Evolutionary conservation across 2,888 invertebrate species (phyloP).

Genomic region (Drosophila neoperkinsi): DNA sequence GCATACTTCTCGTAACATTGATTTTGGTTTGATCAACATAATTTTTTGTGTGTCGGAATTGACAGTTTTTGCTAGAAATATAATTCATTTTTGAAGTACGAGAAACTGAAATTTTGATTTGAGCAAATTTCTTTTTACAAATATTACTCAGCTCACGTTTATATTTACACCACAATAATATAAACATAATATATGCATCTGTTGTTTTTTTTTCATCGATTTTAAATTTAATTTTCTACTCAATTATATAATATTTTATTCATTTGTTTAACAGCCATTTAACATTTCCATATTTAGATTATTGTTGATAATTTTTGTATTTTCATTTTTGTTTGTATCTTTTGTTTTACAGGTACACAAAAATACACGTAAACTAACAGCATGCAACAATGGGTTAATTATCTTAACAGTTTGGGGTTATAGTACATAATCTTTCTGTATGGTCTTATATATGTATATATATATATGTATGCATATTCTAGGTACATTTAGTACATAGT

Average conservation of each 20-base stretch:
- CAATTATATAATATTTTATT: constrained; percentile 23
- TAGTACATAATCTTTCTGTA: constrained; percentile 6
- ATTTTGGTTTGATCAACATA: constrained; percentile 11
- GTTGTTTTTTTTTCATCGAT: background rate
- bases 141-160: constrained; percentile 26
- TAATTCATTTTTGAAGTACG: constrained; percentile 26
- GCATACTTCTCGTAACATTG: constrained; percentile 26
- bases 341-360: constrained; percentile 67
- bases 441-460: constrained; percentile 5
- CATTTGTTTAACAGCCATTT: constrained; percentile 66
- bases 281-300: constrained; percentile 60
- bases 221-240: constrained; percentile 44
- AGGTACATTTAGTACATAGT: constrained; percentile 37
- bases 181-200: background rate
- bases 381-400: constrained; percentile 68
- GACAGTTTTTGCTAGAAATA: constrained; percentile 53
- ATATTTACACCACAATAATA: constrained; percentile 31
- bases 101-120: constrained; percentile 48
- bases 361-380: constrained; percentile 66
- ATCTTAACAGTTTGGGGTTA: constrained; percentile 19
- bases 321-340: constrained; percentile 19
- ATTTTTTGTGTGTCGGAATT: constrained; percentile 54
- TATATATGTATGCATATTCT: constrained; percentile 8
- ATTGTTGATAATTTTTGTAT: constrained; percentile 57
- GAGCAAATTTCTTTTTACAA: constrained; percentile 58